Evolutionary conservation across 2,888 invertebrate species (phyloP).

Genomic region (Neocrepidodera transversa): DNA sequence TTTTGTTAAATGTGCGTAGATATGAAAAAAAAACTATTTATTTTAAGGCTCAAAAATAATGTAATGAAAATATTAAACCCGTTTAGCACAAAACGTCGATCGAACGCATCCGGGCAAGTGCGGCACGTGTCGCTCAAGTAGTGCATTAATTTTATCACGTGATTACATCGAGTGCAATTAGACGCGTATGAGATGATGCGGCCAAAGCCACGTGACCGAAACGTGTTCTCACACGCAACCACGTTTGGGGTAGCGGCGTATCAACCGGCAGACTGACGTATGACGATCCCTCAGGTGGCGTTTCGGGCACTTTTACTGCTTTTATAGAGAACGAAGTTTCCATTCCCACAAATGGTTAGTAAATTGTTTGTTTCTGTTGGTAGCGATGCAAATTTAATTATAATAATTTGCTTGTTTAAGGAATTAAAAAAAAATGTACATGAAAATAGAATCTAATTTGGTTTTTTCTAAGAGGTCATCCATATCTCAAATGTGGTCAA

Average conservation of each 20-base stretch:
- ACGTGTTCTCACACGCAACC: constrained; percentile 44
- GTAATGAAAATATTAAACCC: too few relatives aligned
- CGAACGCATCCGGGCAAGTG: constrained; percentile 21
- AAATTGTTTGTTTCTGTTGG: too few relatives aligned
- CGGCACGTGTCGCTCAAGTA: constrained; percentile 55
- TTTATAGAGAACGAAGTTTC: neutral
- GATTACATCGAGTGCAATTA: constrained; percentile 58
- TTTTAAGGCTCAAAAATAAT: too few relatives aligned
- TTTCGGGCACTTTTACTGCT: constrained; percentile 2
- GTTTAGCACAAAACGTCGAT: too few relatives aligned
- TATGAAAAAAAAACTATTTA: too few relatives aligned
- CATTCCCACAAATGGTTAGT: neutral
- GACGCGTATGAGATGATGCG: constrained; percentile 52
- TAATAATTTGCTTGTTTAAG: too few relatives aligned
- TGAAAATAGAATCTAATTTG: too few relatives aligned
- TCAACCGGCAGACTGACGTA: constrained; percentile 1
- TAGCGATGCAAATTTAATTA: too few relatives aligned
- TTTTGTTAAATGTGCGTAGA: too few relatives aligned
- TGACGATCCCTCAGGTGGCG: constrained; percentile 15
- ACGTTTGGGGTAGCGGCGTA: neutral
- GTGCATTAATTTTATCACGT: constrained; percentile 59
- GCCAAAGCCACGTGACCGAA: constrained; percentile 48
- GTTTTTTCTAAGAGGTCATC: too few relatives aligned
- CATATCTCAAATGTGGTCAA: too few relatives aligned
- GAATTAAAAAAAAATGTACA: too few relatives aligned